phyloP scores from a whole-genome alignment of 30 jellyfish, hydroid and myxozoan genomes.

The Aurelia sp. region DNA sequence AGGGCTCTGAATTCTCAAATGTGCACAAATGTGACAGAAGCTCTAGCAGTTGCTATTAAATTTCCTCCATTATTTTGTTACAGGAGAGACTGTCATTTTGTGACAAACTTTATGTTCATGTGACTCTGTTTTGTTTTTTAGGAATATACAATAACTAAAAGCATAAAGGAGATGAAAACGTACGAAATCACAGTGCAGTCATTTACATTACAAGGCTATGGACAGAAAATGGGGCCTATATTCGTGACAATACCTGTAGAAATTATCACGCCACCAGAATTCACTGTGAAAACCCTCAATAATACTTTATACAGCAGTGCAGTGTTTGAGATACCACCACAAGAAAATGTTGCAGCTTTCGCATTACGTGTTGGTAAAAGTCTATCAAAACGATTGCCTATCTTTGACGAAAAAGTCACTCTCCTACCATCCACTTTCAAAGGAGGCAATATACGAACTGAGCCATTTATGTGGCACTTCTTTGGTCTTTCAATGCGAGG shows the following conservation, averaged over 20 bases:
- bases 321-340: not conserved
- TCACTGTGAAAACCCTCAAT: not conserved
- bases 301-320: constrained; percentile 2
- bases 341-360: constrained; percentile 8
- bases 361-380: constrained; percentile 31
- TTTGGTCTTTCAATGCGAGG: constrained; percentile 40
- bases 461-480: constrained; percentile 33
- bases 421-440: constrained; percentile 19
- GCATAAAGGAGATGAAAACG: constrained; percentile 19
- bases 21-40: too few relatives aligned
- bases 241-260: constrained; percentile 12
- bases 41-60: too few relatives aligned
- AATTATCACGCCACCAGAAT: constrained; percentile 23
- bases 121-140: not conserved
- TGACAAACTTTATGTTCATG: too few relatives aligned
- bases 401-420: constrained; percentile 6
- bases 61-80: too few relatives aligned
- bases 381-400: constrained; percentile 8
- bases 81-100: too few relatives aligned
- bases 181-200: constrained; percentile 24
- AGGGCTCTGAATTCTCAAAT: too few relatives aligned
- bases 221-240: constrained; percentile 25
- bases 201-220: constrained; percentile 15
- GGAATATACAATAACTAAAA: constrained; percentile 7
- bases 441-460: not conserved